phyloP scores from a whole-genome alignment of 2,113 vertebrate genomes.

The Seriola rivoliana region DNA sequence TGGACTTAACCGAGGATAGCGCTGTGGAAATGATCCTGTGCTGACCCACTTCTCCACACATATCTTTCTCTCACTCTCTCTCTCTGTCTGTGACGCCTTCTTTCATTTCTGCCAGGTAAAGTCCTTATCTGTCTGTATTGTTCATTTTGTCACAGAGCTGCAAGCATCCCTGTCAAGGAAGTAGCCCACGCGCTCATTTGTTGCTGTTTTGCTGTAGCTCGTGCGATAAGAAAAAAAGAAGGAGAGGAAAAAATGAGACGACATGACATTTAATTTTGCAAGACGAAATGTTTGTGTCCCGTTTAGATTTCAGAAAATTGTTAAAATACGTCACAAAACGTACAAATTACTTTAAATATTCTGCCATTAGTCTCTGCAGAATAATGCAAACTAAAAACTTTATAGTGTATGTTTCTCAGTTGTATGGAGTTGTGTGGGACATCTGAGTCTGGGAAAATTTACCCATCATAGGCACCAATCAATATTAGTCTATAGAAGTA shows the following conservation, averaged over 20 bases:
- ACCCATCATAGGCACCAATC: background rate
- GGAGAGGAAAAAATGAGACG: background rate
- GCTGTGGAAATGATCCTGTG: conserved; percentile 73
- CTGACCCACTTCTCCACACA: conserved; percentile 74
- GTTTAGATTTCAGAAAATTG: background rate
- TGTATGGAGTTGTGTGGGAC: background rate
- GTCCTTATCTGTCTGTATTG: conserved; percentile 41
- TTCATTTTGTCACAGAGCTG: conserved; percentile 38
- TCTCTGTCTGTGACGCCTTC: conserved; percentile 48
- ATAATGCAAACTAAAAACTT: conserved; percentile 18
- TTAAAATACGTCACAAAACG: background rate
- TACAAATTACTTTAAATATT: background rate
- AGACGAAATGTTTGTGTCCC: background rate
- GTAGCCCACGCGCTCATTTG: conserved; percentile 72
- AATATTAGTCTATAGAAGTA: background rate
- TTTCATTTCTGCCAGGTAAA: conserved; percentile 79
- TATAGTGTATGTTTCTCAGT: background rate
- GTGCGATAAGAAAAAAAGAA: conserved; percentile 9
- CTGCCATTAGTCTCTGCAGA: background rate
- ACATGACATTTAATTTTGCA: background rate
- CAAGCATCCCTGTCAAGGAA: conserved; percentile 69
- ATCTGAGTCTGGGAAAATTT: background rate
- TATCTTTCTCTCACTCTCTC: conserved; percentile 19
- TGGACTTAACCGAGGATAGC: conserved; percentile 83
- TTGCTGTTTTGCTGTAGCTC: conserved; percentile 51